Evolutionary conservation across 2,888 invertebrate species (phyloP), one percentile per base, ranked within the genome.

Genomic region (Osedax fenrisi): DNA sequence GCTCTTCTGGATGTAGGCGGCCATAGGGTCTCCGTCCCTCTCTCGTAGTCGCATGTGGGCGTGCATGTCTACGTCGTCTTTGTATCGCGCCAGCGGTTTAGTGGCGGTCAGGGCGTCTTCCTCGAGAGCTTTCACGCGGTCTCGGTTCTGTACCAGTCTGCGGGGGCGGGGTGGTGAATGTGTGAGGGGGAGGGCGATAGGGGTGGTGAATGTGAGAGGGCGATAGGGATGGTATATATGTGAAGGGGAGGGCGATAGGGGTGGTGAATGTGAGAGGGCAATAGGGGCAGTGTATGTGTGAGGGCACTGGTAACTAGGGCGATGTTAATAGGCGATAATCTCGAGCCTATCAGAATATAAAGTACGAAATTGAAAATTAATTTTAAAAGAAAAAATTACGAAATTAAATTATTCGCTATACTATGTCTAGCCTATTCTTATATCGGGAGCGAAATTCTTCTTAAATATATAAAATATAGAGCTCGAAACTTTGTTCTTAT

Each of bases 11-110:
- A 96, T 90, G 80, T 93, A 95, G 68, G 89, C 88, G 75, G 94
- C 85, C 96, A 97, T 96, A 0, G 97, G 96, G 86, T 98, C 97
- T 0, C 92, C 96, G 0, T 89, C 90, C 75, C 91, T 87, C 78
- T 92, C 81, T 78, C 79, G 77, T 10, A 80, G 88, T 73, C 89
- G 89, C 27, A 94, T 84, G 80, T 89, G 87, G 1, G 86, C 86
- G 80, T 98, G 95, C 80, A 97, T 85, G 84, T 96, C 97, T 25
- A 87, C 88, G 82, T 98, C 97, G 80, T 92, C 91, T 2, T 89
- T 89, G 82, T 92, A 91, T 27, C 97, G 87, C 0, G 97, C 94
- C 72, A 98, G 84, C 0, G 96, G 96, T 82, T 97, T 97, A 26
- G 88, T 88, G 81, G 92, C 90, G 83, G 95, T 95, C 0, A 90